phyloP scores from a whole-genome alignment of 2,797 vertebrate species.

The Microctenopoma stevenorrisi region DNA sequence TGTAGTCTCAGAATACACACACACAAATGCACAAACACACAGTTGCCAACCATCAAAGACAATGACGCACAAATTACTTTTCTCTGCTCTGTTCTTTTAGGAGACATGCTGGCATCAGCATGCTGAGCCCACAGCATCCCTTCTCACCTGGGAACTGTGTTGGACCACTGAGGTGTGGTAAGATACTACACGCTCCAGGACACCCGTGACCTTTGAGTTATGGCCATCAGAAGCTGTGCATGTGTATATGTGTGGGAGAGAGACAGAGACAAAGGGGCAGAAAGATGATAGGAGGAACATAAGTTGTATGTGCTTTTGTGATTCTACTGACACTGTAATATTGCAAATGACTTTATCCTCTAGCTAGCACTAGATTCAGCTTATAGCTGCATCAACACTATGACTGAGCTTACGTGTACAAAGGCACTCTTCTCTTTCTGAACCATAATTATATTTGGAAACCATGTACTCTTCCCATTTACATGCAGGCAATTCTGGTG shows the following conservation, averaged over 20 bases:
- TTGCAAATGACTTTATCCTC: constrained; percentile 55
- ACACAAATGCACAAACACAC: constrained; percentile 4
- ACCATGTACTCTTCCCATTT: constrained; percentile 48
- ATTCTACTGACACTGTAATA: constrained; percentile 64
- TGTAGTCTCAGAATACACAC: constrained; percentile 28
- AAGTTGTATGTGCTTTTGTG: constrained; percentile 47
- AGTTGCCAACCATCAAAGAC: constrained; percentile 61
- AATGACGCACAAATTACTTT: constrained; percentile 72
- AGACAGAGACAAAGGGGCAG: constrained; percentile 37
- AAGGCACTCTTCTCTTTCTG: constrained; percentile 52
- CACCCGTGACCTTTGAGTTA: constrained; percentile 77
- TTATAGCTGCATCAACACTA: constrained; percentile 55
- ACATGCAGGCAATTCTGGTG: constrained; percentile 41
- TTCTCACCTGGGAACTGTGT: constrained; percentile 77
- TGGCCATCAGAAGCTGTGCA: constrained; percentile 57
- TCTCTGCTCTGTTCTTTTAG: constrained; percentile 60
- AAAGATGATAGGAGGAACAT: constrained; percentile 37
- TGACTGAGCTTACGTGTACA: constrained; percentile 50
- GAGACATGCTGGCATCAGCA: constrained; percentile 77
- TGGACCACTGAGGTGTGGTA: constrained; percentile 79
- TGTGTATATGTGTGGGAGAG: constrained; percentile 11
- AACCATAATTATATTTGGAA: constrained; percentile 54
- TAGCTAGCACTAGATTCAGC: constrained; percentile 52
- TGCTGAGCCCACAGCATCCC: constrained; percentile 78
- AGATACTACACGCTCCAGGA: constrained; percentile 78